phyloP scores from a whole-genome alignment of 1,140 invertebrate species.

The Zaprionus camerounensis region DNA sequence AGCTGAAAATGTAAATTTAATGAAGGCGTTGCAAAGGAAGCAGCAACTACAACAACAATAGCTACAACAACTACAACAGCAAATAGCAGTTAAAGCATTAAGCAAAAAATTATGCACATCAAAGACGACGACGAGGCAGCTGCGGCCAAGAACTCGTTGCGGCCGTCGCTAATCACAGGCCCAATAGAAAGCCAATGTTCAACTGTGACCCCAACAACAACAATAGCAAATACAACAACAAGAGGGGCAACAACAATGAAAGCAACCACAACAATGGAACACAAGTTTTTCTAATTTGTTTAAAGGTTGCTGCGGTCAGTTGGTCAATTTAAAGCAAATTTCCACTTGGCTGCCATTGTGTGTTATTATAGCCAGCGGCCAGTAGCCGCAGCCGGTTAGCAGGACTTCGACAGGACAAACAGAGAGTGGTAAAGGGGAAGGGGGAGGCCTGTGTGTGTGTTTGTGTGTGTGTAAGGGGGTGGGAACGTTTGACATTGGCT shows the following conservation, averaged over 20 bases:
- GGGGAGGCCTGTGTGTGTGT: background rate
- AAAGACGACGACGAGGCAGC: slow-evolving; percentile 30
- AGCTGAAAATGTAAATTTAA: slow-evolving; percentile 76
- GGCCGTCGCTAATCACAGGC: slow-evolving; percentile 57
- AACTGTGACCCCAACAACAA: slow-evolving; percentile 22
- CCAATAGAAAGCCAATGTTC: slow-evolving; percentile 35
- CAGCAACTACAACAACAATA: slow-evolving; percentile 17
- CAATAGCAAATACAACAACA: slow-evolving; percentile 13
- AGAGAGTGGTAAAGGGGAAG: background rate
- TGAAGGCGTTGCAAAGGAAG: slow-evolving; percentile 46
- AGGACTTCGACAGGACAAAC: background rate
- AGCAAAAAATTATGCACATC: slow-evolving; percentile 77
- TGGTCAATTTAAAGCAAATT: slow-evolving; percentile 78
- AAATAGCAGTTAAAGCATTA: slow-evolving; percentile 62
- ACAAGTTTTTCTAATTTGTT: slow-evolving; percentile 63
- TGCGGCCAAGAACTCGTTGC: slow-evolving; percentile 8
- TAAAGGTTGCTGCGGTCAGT: slow-evolving; percentile 75
- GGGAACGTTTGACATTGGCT: slow-evolving; percentile 69
- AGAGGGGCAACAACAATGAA: slow-evolving; percentile 5
- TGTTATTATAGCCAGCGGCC: slow-evolving; percentile 42
- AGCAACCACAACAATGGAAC: slow-evolving; percentile 47
- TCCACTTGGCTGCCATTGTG: slow-evolving; percentile 71
- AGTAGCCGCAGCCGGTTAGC: slow-evolving; percentile 28
- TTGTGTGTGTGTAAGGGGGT: background rate
- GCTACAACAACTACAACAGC: background rate